Conservation (phyloP, 2,797 vertebrate genomes). For the Enteromius mattozi region DNA sequence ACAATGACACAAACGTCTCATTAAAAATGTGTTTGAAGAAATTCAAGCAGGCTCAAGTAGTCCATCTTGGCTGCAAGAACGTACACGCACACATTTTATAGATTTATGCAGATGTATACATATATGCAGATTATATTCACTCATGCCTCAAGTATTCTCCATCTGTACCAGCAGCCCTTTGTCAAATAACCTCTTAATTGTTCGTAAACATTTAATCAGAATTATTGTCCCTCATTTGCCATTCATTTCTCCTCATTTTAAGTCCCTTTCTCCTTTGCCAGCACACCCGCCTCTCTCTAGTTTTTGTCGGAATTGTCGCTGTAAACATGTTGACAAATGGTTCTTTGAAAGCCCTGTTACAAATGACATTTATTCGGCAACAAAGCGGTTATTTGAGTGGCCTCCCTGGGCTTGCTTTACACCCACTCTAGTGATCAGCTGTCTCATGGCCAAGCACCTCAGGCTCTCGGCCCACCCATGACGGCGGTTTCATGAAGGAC, state of each 20-base stretch:
- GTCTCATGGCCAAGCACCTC: slow-evolving; percentile 79
- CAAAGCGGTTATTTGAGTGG: slow-evolving; percentile 84
- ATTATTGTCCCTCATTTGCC: slow-evolving; percentile 23
- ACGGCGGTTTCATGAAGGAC: slow-evolving; percentile 76
- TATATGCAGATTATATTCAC: slow-evolving; percentile 44
- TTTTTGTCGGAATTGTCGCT: slow-evolving; percentile 71
- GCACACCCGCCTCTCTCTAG: slow-evolving; percentile 70
- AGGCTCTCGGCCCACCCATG: slow-evolving; percentile 81
- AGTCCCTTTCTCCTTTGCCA: slow-evolving; percentile 56
- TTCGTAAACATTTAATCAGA: background rate
- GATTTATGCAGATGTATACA: slow-evolving; percentile 32
- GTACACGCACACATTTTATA: slow-evolving; percentile 27
- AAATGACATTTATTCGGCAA: slow-evolving; percentile 80
- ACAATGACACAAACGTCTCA: slow-evolving; percentile 60
- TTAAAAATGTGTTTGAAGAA: slow-evolving; percentile 62
- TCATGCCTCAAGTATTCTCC: slow-evolving; percentile 11
- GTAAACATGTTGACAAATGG: slow-evolving; percentile 85
- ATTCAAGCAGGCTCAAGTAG: slow-evolving; percentile 39
- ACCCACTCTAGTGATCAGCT: slow-evolving; percentile 82
- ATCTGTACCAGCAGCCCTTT: slow-evolving; percentile 37
- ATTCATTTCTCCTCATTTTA: slow-evolving; percentile 35
- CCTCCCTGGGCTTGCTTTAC: slow-evolving; percentile 79
- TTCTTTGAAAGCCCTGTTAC: slow-evolving; percentile 81
- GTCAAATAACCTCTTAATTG: slow-evolving; percentile 39
- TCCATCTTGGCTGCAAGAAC: slow-evolving; percentile 39